phyloP scores from a whole-genome alignment of 2,113 vertebrate genomes.

The Lamprotornis superbus region DNA sequence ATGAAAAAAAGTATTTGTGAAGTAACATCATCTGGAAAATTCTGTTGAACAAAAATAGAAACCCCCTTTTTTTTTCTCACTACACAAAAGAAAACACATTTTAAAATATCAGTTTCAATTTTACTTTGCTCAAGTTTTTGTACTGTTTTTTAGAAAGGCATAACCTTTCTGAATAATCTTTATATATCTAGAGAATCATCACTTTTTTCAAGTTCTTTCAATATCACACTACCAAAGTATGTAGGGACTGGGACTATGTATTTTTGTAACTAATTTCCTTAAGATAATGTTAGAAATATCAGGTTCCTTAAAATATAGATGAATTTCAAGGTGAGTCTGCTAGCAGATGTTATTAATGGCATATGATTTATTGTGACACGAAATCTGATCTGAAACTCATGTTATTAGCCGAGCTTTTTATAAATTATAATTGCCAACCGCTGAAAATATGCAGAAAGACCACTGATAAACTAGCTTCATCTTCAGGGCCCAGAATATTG shows the following conservation, averaged over 20 bases:
- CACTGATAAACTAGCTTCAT: slow-evolving; percentile 41
- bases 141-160: not conserved
- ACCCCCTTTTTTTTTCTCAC: not conserved
- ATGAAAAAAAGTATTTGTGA: not conserved
- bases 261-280: slow-evolving; percentile 80
- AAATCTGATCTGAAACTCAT: slow-evolving; percentile 68
- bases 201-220: slow-evolving; percentile 43
- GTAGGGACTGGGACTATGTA: slow-evolving; percentile 61
- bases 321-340: slow-evolving; percentile 75
- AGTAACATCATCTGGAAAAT: not conserved
- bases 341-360: slow-evolving; percentile 74
- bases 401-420: slow-evolving; percentile 69
- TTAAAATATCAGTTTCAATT: not conserved
- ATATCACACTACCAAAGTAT: slow-evolving; percentile 38
- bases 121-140: not conserved
- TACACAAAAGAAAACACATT: not conserved
- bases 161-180: slow-evolving; percentile 13
- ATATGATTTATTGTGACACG: slow-evolving; percentile 73
- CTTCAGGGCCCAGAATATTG: not conserved
- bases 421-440: slow-evolving; percentile 70
- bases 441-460: slow-evolving; percentile 57
- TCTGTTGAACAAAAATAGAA: not conserved
- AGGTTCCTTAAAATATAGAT: slow-evolving; percentile 78
- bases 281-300: slow-evolving; percentile 78
- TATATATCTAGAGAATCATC: slow-evolving; percentile 37